Conservation (phyloP, 1,140 invertebrate species). For the Ceratitis capitata region DNA sequence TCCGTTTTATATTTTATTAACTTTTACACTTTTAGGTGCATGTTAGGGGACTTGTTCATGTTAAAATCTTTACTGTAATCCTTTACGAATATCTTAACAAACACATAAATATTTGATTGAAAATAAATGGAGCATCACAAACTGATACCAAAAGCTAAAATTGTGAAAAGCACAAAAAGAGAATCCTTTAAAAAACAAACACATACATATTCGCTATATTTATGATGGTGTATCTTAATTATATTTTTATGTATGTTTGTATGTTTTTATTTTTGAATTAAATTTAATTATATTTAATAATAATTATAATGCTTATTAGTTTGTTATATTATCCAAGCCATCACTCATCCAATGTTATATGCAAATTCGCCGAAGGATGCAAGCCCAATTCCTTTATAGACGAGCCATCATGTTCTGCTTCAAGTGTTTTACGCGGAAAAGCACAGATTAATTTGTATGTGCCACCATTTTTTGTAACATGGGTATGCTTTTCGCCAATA, state of each 20-base stretch:
- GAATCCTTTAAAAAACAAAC: background rate
- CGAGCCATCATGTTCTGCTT: conserved; percentile 52
- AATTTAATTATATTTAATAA: conserved; percentile 6
- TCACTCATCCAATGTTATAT: conserved; percentile 56
- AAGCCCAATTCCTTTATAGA: conserved; percentile 59
- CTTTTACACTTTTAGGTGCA: too few relatives aligned
- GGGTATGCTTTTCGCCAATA: conserved; percentile 59
- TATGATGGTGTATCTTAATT: conserved; percentile 14
- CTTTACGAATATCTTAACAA: background rate
- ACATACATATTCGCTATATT: background rate
- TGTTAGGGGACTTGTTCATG: too few relatives aligned
- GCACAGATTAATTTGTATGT: conserved; percentile 61
- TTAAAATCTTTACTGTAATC: background rate
- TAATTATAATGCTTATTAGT: background rate
- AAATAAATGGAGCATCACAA: too few relatives aligned
- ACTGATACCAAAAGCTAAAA: too few relatives aligned
- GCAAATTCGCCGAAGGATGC: conserved; percentile 62
- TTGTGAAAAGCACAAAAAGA: too few relatives aligned
- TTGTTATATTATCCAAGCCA: background rate
- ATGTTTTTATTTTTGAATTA: conserved; percentile 22
- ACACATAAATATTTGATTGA: too few relatives aligned
- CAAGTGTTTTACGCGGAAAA: conserved; percentile 59
- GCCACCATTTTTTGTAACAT: conserved; percentile 53
- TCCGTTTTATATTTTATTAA: background rate
- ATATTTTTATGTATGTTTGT: too few relatives aligned